These are phyloP conservation scores for Pomacea canaliculata DNA, from an alignment of 2,888 invertebrate genomes.

Conservation along the genomic window DNA sequence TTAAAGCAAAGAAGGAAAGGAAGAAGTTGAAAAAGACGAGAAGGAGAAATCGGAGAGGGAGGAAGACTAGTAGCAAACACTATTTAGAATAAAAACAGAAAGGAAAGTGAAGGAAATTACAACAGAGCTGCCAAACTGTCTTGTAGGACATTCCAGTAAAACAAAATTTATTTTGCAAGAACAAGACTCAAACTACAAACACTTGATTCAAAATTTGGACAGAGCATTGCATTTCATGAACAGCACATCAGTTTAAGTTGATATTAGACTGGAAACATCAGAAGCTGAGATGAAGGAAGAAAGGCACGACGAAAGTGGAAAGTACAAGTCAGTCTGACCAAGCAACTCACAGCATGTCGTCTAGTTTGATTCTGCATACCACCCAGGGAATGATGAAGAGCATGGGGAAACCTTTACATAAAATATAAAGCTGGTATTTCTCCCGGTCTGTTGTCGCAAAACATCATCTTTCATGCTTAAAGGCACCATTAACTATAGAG, in stretches of 20 bases:
- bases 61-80: neutral
- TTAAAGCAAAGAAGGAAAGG: neutral
- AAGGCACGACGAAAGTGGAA: no score
- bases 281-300: neutral
- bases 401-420: conserved; percentile 74
- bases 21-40: neutral
- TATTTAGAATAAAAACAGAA: neutral
- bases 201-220: no score
- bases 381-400: conserved; percentile 76
- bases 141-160: no score
- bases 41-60: neutral
- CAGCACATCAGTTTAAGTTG: neutral
- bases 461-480: neutral
- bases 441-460: neutral
- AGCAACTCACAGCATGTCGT: conserved; percentile 72
- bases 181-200: no score
- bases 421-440: neutral
- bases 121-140: neutral
- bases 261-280: neutral
- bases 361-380: conserved; percentile 72
- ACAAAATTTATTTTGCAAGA: no score
- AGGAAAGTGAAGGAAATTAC: neutral
- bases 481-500: neutral
- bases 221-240: neutral
- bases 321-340: no score